phyloP scores from a whole-genome alignment of 2,113 vertebrate species.

The Dromas ardeola region DNA sequence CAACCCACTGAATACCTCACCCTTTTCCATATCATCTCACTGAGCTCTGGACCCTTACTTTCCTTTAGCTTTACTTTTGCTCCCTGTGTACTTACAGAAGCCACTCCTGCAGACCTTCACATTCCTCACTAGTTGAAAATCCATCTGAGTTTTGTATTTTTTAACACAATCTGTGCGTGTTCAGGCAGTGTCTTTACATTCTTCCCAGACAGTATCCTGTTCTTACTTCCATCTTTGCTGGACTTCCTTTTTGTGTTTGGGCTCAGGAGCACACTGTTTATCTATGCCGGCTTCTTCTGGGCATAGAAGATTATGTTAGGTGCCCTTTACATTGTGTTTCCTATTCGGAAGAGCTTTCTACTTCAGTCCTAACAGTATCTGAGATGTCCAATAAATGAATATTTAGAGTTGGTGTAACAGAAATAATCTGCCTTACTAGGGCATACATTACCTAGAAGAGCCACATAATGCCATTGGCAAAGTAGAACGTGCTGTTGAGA shows the following conservation, averaged over 20 bases:
- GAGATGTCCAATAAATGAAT: neutral
- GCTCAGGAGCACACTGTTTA: neutral
- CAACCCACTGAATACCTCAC: neutral
- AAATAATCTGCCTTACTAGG: neutral
- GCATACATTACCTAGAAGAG: neutral
- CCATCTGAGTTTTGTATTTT: neutral
- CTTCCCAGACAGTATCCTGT: neutral
- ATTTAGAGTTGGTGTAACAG: neutral
- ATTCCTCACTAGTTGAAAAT: neutral
- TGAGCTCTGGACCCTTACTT: neutral
- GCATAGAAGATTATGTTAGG: fast-evolving
- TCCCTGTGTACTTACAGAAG: neutral
- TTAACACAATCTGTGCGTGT: neutral
- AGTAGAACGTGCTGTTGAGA: neutral
- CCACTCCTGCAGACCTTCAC: neutral
- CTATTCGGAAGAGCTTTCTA: neutral
- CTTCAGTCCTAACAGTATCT: neutral
- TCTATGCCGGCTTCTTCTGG: neutral
- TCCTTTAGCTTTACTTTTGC: neutral
- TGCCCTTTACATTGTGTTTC: neutral
- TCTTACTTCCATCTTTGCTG: neutral
- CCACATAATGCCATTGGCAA: neutral
- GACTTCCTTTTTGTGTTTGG: neutral
- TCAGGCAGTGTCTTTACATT: neutral
- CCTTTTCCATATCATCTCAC: neutral